Base-by-base conservation (phyloP, 1,140 invertebrate genomes). In the Bombus consobrinus region DNA sequence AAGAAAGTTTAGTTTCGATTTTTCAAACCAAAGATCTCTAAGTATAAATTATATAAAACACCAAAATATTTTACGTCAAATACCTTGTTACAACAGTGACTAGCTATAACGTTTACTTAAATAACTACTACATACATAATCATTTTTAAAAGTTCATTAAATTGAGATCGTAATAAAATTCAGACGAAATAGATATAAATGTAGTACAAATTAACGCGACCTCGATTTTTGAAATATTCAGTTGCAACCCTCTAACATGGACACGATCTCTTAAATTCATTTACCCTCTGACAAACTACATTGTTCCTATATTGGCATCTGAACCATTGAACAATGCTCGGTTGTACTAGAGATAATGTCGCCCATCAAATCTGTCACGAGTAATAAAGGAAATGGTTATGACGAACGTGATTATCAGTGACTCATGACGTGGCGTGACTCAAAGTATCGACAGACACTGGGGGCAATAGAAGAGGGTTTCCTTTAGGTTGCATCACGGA, bases 311-410 rank as follows among this genome's bases (percentile, higher is more conserved):
- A 28, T 5, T 15, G 34, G 8, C 28, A 80, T 71, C 22, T 34
- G 2, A 53, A 8, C 68, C 37, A 73, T 47, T 10, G 71, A 75
- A 74, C 68, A 34, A 43, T 43, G 32, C 15, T 22, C 12, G 59
- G 47, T 53, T 62, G 43, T 80, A 34, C 32, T n/a, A 47, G 39
- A 22, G 37, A 84, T 59, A 79, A 73, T n/a, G 59, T 68, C 47
- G 32, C 22, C 76, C 76, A 75, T 87, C 39, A 75, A 87, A 84
- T 87, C 62, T 77, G 79, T 9, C 41, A 87, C 74, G 86, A 82
- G 34, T 32, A 77, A 79, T 84, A 84, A 87, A 87, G 69, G 47
- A 37, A 73, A 87, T 37, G 34, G 74, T 76, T 85, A 75, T 39
- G 41, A 76, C 47, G 37, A 41, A 10, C 34, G n/a, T 41, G 81